Base-by-base conservation (phyloP, 2,113 vertebrate genomes). In the Lampris incognitus region DNA sequence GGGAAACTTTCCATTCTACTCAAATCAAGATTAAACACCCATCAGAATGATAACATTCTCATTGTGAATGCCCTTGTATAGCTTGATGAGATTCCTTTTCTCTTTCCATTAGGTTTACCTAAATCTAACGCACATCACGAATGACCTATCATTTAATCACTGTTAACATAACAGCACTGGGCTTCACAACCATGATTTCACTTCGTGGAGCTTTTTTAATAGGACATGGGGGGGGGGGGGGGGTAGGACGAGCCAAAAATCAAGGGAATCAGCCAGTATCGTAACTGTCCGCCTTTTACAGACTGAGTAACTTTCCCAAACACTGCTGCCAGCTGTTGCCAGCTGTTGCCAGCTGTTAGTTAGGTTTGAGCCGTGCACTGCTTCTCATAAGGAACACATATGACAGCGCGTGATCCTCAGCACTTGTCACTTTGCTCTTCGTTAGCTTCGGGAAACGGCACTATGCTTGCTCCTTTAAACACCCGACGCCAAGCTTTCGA, bases 381-480 rank as follows among this genome's bases (percentile, higher is more conserved):
- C 24, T 24, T 24, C 24, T 24, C 24, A 24, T 24, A 24, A 24
- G 24, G 24, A 24, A 24, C 24, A 24, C 66, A 7, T 66, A 46
- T 52, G 2, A 69, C 73, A 38, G 49, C 52, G 61, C 42, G 69
- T 59, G 79, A 76, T 65, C 49, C 37, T 66, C 76, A 57, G 56
- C 66, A 52, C 37, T 7, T 57, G 38, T 46, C 39, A 65, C 40
- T 48, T 78, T 72, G 59, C 6, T 68, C 62, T 41, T 44, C 37
- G 9, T 46, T 51, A 41, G 61, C 54, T 52, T 40, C 50, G 62
- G 8, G 75, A 49, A 85, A 85, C 79, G 74, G 78, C 68, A 66
- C 77, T 11, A 46, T 52, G 5, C 24, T 38, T 13, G 66, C 59
- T 55, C 5, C 50, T 52, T 52, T 10, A 52, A 64, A 58, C 49